Conservation (phyloP, 2,797 vertebrate genomes). For the Epinephelus malabaricus region DNA sequence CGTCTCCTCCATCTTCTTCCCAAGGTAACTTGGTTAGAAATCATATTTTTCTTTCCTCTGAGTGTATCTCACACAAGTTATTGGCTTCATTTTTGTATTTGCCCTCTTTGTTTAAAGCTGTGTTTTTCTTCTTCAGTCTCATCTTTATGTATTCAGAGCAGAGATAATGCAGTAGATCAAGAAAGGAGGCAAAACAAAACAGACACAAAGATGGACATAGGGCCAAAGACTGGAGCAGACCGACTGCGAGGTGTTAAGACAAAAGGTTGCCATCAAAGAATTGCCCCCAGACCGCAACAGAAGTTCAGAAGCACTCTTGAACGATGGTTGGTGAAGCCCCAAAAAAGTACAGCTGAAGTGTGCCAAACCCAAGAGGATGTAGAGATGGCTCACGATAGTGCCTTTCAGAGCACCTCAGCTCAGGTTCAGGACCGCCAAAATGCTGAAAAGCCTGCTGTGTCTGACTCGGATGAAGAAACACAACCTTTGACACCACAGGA, state of each 20-base stretch:
- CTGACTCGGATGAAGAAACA: constrained; percentile 68
- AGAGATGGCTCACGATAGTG: constrained; percentile 49
- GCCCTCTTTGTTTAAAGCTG: neutral
- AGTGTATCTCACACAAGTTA: neutral
- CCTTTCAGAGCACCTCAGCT: constrained; percentile 34
- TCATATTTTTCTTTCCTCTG: neutral
- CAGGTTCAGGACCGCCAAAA: constrained; percentile 17
- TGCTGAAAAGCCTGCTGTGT: constrained; percentile 12
- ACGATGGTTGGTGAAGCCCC: constrained; percentile 70
- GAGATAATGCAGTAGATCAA: constrained; percentile 36
- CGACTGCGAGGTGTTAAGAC: constrained; percentile 57
- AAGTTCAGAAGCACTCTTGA: constrained; percentile 65
- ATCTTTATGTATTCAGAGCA: constrained; percentile 8
- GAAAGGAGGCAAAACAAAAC: constrained; percentile 16
- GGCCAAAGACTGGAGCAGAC: constrained; percentile 47
- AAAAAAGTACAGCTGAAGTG: constrained; percentile 34
- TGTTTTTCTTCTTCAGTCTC: constrained; percentile 19
- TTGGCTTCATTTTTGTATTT: neutral
- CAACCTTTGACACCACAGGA: constrained; percentile 63
- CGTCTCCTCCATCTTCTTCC: constrained; percentile 10
- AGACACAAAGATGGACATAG: constrained; percentile 43
- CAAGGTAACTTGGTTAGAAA: constrained; percentile 51
- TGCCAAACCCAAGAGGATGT: constrained; percentile 42
- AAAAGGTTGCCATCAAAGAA: constrained; percentile 50
- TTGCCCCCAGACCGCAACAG: constrained; percentile 28